Percentiles rank a stretch among this genome's conserved stretches.
phyloP scores from a whole-genome alignment of 2,888 invertebrate genomes.

The Cataglyphis livida region DNA sequence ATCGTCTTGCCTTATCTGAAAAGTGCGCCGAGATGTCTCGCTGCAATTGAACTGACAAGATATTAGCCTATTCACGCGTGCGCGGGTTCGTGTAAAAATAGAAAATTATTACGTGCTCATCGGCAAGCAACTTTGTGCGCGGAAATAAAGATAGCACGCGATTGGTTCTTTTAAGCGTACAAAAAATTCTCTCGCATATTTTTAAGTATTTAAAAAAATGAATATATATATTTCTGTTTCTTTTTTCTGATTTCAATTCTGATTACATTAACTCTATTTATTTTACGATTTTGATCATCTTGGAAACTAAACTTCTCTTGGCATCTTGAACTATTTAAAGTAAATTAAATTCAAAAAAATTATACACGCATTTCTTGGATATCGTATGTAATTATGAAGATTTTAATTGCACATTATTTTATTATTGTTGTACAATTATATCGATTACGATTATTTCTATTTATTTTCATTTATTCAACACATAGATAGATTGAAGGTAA shows the following conservation, averaged over 20 bases:
- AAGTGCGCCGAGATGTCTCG: constrained; percentile 30
- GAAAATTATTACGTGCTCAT: constrained; percentile 32
- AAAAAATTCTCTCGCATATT: neutral
- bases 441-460: neutral
- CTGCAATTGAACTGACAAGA: constrained; percentile 7
- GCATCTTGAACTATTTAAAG: neutral
- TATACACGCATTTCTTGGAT: neutral
- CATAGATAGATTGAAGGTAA: constrained; percentile 1
- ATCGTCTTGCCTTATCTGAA: constrained; percentile 51
- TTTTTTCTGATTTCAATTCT: neutral
- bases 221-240: neutral
- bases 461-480: neutral
- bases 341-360: neutral
- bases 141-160: constrained; percentile 32
- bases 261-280: neutral
- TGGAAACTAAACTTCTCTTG: constrained; percentile 1
- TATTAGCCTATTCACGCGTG: constrained; percentile 3
- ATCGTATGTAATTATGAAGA: neutral
- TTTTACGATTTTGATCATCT: neutral
- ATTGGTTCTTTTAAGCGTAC: neutral
- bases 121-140: constrained; percentile 29
- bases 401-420: constrained; percentile 31
- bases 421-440: neutral
- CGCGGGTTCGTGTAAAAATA: constrained; percentile 23
- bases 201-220: neutral